A percentile compares a stretch with the other conserved stretches of the same genome.
These are phyloP conservation scores for Pseudochirops corinnae DNA, from an alignment of 2,797 vertebrate species.

Conservation along the genomic window DNA sequence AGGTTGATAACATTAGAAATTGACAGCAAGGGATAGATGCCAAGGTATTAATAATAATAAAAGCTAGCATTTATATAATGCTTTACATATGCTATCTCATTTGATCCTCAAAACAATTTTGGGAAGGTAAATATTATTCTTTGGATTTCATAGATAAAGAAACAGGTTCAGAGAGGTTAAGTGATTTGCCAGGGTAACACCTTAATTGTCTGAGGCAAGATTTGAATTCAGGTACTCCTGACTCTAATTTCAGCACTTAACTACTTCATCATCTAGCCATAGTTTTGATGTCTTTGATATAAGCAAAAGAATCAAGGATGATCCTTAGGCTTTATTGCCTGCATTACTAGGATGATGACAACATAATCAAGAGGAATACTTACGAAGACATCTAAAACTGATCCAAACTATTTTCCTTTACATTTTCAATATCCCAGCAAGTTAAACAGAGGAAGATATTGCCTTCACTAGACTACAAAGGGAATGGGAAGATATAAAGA, in stretches of 20 bases:
- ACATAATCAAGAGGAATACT: neutral
- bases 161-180: neutral
- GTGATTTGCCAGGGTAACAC: neutral
- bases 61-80: neutral
- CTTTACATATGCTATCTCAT: neutral
- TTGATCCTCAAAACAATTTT: neutral
- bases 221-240: neutral
- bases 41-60: neutral
- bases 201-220: neutral
- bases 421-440: neutral
- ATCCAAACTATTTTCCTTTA: neutral
- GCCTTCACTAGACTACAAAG: neutral
- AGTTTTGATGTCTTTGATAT: neutral
- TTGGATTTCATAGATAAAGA: neutral
- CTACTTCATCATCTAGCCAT: neutral
- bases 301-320: neutral
- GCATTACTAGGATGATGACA: neutral
- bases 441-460: neutral
- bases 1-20: neutral
- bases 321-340: neutral
- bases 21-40: neutral
- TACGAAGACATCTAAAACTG: neutral
- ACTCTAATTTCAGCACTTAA: neutral
- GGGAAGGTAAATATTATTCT: neutral
- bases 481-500: neutral